Base-by-base conservation (phyloP, 2,888 invertebrate species). In the Apamea crenata region DNA sequence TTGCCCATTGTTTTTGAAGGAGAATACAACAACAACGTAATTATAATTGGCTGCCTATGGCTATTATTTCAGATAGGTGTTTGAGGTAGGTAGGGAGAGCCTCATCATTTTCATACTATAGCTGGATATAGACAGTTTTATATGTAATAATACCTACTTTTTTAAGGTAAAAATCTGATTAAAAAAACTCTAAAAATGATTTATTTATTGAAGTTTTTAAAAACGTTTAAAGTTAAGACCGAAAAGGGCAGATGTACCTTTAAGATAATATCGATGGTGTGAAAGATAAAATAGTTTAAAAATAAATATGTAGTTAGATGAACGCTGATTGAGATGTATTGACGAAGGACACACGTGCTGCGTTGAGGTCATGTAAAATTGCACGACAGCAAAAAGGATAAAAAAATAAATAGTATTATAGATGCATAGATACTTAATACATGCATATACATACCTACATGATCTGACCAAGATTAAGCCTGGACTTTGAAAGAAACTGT, bases 1-100 rank as follows among this genome's bases (percentile, higher is more conserved):
- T 80, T 80, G 80, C 77, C 74, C 74, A 80, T 87, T 84, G 82
- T 87, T 77, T 80, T 73, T 61, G 72, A 85, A 82, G 72, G 14
- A 66, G 71, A 56, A 21, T 70, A 74, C 7, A 7, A 29, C 16
- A 36, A 16, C 3, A 47, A 56, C n/a, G 2, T 78, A 63, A 74
- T 61, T 86, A 81, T 59, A 53, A 6, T 14, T 25, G n/a, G 18
- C 18, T 68, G 18, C 5, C 29, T 63, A 70, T 86, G 73, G 63
- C 36, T n/a, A 75, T 82, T 21, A 71, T 78, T 78, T 74, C 56
- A 74, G 40, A 21, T n/a, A n/a, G 25, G 29, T 36, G 14, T 56
- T 14, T n/a, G 25, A 44, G 18, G 16, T 8, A 36, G 44, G 21
- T 29, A 18, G 8, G 1, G 12, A 25, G n/a, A 25, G 14, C 12